These are phyloP conservation scores for Ochotona princeps DNA, from an alignment of 2,113 vertebrate species.

Conservation along the genomic window DNA sequence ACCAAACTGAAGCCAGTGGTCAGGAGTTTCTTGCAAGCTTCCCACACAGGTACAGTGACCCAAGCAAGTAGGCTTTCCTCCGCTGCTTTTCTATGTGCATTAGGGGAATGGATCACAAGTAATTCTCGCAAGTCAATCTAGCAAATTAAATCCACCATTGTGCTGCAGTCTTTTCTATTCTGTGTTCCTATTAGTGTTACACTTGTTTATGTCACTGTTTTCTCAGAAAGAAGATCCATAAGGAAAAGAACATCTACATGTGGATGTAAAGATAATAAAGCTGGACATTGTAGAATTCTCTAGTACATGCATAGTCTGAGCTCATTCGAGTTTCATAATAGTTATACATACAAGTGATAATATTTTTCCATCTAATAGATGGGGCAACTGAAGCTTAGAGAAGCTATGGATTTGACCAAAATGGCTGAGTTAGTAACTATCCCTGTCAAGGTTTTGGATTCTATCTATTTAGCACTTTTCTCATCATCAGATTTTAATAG, in stretches of 20 bases:
- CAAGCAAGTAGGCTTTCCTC: no score
- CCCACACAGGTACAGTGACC: no score
- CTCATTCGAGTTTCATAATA: neutral
- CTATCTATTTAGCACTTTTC: neutral
- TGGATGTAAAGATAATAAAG: neutral
- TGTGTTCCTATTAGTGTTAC: neutral
- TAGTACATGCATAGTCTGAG: neutral
- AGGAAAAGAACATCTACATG: neutral
- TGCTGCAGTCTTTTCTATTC: neutral
- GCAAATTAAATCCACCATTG: neutral
- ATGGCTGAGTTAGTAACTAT: neutral
- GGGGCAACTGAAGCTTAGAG: neutral
- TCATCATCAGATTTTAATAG: conserved; percentile 56
- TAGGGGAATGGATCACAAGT: no score
- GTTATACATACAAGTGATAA: neutral
- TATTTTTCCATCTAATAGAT: neutral
- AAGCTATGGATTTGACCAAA: neutral
- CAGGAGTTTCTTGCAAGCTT: no score
- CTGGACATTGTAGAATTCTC: neutral
- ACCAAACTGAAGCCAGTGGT: no score
- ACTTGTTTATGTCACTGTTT: neutral
- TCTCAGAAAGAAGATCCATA: neutral
- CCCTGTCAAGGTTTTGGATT: neutral
- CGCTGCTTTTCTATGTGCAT: no score
- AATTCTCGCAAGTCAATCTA: no score